A percentile compares a stretch with the other conserved stretches of the same genome.
Conservation (phyloP, 2,797 vertebrate genomes). For the Takifugu ocellatus region DNA sequence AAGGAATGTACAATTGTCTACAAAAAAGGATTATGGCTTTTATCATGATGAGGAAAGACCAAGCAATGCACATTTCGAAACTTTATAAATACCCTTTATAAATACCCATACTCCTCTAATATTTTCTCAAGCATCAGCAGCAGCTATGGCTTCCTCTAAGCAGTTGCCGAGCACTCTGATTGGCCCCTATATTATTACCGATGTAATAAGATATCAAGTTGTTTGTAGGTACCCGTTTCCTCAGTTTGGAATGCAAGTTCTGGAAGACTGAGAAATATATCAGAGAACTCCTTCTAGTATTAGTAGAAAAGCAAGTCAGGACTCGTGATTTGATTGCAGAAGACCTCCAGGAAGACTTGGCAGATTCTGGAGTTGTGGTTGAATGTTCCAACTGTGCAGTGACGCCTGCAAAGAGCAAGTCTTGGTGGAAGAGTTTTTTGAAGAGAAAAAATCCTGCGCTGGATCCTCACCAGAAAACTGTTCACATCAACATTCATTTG, state of each 20-base stretch:
- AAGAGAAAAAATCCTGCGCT: neutral
- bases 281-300: neutral
- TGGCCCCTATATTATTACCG: slow-evolving; percentile 19
- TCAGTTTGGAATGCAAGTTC: neutral
- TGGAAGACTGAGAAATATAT: neutral
- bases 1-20: neutral
- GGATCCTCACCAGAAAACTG: too few relatives aligned
- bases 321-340: neutral
- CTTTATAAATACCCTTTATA: too few relatives aligned
- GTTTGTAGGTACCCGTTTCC: neutral
- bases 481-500: too few relatives aligned
- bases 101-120: too few relatives aligned
- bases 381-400: neutral
- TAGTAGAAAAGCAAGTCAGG: neutral
- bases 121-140: neutral
- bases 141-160: slow-evolving; percentile 2
- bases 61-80: too few relatives aligned
- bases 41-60: too few relatives aligned
- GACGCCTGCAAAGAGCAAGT: neutral
- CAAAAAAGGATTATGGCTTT: too few relatives aligned
- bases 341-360: neutral
- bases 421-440: too few relatives aligned
- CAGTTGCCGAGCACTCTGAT: neutral
- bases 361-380: neutral
- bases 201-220: neutral